Evolutionary conservation across 2,113 vertebrate genomes (phyloP).

Genomic region (Hippocampus guttulatus): DNA sequence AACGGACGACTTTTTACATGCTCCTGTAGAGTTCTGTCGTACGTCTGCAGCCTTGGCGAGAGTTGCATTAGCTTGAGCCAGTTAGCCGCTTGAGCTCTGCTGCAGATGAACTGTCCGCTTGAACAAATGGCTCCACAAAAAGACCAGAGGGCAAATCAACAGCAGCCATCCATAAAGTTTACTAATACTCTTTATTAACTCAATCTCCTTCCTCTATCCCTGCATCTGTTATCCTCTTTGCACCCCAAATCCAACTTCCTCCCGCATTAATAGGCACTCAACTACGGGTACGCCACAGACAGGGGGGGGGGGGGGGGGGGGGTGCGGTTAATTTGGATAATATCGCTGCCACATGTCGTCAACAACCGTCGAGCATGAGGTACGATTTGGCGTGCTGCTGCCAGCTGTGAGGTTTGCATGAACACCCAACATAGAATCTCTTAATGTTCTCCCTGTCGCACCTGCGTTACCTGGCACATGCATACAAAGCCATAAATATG

Average conservation of each 20-base stretch:
- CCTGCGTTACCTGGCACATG: constrained; percentile 57
- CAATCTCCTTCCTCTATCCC: constrained; percentile 53
- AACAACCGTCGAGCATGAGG: constrained; percentile 67
- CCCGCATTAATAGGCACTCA: constrained; percentile 62
- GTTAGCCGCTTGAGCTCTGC: constrained; percentile 41
- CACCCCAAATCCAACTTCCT: constrained; percentile 54
- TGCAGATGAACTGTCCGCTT: constrained; percentile 46
- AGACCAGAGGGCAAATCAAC: constrained; percentile 40
- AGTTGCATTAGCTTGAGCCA: constrained; percentile 30
- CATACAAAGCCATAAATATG: constrained; percentile 51
- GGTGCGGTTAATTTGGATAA: constrained; percentile 73
- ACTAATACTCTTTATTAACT: constrained; percentile 68
- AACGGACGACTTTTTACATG: neutral
- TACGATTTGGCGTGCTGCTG: constrained; percentile 54
- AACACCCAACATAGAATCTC: constrained; percentile 59
- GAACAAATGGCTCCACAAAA: constrained; percentile 60
- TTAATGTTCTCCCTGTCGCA: constrained; percentile 58
- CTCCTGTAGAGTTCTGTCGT: neutral
- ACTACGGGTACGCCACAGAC: too few species aligned
- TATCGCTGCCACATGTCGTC: constrained; percentile 73
- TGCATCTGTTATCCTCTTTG: constrained; percentile 63
- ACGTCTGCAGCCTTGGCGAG: constrained; percentile 4
- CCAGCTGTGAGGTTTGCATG: constrained; percentile 62
- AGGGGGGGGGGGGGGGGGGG: constrained; percentile 56
- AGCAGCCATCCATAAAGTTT: constrained; percentile 53